Conservation (phyloP, 30 jellyfish, hydroid and myxozoan species). For the Hydractinia symbiolongicarpus region DNA sequence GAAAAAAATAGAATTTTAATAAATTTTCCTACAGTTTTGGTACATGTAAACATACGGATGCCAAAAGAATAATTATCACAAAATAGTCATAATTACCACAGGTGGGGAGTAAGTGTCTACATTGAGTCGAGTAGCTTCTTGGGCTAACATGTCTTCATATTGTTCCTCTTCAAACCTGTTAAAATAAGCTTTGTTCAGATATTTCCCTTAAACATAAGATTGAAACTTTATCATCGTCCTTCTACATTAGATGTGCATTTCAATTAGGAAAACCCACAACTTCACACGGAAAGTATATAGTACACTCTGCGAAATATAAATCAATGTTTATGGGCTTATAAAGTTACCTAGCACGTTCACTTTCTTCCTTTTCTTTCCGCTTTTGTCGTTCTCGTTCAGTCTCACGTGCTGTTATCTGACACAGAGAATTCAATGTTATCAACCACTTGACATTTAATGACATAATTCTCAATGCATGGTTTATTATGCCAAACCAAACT, state of each 20-base stretch:
- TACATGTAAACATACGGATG: not conserved
- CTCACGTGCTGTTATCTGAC: conserved; percentile 49
- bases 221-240: not conserved
- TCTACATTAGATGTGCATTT: not conserved
- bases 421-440: not conserved
- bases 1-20: not conserved
- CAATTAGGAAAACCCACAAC: not conserved
- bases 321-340: not conserved
- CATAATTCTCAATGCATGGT: not conserved
- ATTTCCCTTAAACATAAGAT: not conserved
- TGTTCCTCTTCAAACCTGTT: conserved; percentile 60
- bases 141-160: conserved; percentile 39
- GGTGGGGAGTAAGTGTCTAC: conserved; percentile 46
- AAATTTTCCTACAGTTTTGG: not conserved
- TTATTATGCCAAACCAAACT: not conserved
- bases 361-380: conserved; percentile 32
- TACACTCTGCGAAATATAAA: not conserved
- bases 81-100: conserved; percentile 32
- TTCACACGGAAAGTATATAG: not conserved
- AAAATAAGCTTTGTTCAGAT: not conserved
- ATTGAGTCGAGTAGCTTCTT: conserved; percentile 48
- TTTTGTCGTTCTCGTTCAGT: conserved; percentile 37
- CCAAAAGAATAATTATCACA: no score
- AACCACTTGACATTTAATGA: not conserved
- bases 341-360: conserved; percentile 40